Percentiles rank a stretch among this genome's conserved stretches.
These are phyloP conservation scores for Chrysina gloriosa DNA, from an alignment of 2,888 invertebrate species.

Conservation along the genomic window DNA sequence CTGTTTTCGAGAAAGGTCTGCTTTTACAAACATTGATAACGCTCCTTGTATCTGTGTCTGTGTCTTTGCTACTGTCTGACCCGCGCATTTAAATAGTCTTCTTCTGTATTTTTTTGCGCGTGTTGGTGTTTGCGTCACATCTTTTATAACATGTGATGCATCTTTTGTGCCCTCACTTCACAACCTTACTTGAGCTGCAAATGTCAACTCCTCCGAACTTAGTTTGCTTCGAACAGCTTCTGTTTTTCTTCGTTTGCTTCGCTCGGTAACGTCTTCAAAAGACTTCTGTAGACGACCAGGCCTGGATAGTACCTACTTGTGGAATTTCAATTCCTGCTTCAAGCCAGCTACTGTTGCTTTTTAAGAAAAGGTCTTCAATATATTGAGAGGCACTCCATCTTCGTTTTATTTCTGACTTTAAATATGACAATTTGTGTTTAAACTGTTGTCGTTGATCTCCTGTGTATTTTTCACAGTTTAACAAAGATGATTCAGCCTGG, in stretches of 20 bases:
- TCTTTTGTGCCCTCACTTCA: not conserved
- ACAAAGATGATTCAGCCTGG: not conserved
- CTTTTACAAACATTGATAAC: no score
- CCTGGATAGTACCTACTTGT: not conserved
- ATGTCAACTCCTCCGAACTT: not conserved
- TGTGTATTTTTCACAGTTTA: not conserved
- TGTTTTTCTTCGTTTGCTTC: slow-evolving; percentile 7
- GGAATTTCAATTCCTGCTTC: not conserved
- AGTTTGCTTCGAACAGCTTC: not conserved
- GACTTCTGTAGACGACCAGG: not conserved
- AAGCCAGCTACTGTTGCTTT: slow-evolving; percentile 7
- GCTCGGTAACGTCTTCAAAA: not conserved
- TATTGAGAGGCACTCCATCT: not conserved
- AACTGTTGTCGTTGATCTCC: not conserved
- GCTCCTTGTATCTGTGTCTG: no score
- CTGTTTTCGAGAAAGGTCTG: no score
- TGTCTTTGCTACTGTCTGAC: no score
- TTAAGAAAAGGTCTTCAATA: not conserved
- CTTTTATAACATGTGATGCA: not conserved
- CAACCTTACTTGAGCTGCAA: not conserved
- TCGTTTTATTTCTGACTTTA: slow-evolving; percentile 4
- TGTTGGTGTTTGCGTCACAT: not conserved
- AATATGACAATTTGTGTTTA: not conserved
- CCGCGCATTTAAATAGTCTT: no score
- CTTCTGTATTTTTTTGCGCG: not conserved